A percentile compares a stretch with the other conserved stretches of the same genome.
Evolutionary conservation across 2,113 vertebrate species (phyloP).

Genomic region (Oenanthe oenanthe): DNA sequence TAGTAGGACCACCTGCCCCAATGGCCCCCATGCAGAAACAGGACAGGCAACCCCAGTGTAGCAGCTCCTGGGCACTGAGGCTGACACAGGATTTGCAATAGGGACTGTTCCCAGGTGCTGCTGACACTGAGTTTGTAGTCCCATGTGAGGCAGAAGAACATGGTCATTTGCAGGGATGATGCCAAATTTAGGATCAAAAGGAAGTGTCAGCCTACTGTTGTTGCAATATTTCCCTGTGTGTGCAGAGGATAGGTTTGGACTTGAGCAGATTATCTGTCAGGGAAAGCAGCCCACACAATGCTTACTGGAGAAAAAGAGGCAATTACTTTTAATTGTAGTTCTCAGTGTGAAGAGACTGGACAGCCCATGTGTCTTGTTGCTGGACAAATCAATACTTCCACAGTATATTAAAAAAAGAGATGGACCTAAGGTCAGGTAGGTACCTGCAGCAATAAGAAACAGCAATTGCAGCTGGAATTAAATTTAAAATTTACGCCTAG

Average conservation of each 20-base stretch:
- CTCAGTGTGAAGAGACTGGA: neutral
- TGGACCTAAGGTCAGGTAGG: neutral
- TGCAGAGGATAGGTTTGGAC: neutral
- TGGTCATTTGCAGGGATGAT: neutral
- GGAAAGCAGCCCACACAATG: conserved; percentile 19
- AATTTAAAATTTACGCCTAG: neutral
- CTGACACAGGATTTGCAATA: neutral
- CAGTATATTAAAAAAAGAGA: neutral
- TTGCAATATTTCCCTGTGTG: neutral
- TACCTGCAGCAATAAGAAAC: neutral
- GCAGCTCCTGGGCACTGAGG: neutral
- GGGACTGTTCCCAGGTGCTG: neutral
- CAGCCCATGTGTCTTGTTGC: neutral
- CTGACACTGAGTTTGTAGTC: neutral
- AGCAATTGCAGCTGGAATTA: neutral
- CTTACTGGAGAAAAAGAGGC: conserved; percentile 2
- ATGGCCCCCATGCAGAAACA: neutral
- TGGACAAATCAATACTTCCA: neutral
- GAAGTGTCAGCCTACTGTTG: neutral
- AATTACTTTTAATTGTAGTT: conserved; percentile 39
- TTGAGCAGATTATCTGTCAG: neutral
- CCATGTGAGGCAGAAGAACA: neutral
- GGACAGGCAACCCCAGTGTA: neutral
- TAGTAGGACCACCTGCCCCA: neutral
- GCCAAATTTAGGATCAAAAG: neutral